These are phyloP conservation scores for Fregetta grallaria DNA, from an alignment of 2,113 vertebrate genomes.

Conservation along the genomic window DNA sequence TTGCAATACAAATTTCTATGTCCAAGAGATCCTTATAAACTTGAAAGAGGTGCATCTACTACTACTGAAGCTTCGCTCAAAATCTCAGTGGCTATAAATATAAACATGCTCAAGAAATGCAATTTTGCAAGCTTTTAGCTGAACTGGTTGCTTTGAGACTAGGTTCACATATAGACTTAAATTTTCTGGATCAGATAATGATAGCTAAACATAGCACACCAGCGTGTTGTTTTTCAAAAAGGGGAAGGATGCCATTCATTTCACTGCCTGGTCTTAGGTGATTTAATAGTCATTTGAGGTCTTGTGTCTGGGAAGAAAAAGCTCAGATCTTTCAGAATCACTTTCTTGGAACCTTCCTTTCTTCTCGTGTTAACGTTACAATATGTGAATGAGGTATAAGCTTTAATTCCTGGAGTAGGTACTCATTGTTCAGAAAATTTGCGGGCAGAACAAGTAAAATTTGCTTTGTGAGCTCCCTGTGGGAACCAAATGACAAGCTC, in stretches of 20 bases:
- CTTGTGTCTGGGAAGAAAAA: slow-evolving; percentile 15
- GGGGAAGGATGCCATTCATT: background rate
- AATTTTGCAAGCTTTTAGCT: slow-evolving; percentile 10
- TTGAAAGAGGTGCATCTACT: too few species aligned
- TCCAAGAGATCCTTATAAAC: too few species aligned
- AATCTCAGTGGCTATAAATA: background rate
- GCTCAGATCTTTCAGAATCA: slow-evolving; percentile 25
- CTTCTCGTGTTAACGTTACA: background rate
- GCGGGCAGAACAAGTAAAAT: slow-evolving; percentile 36
- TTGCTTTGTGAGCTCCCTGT: slow-evolving; percentile 52
- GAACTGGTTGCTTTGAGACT: slow-evolving; percentile 10
- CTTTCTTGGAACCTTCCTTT: slow-evolving; percentile 8
- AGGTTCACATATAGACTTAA: background rate
- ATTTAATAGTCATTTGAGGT: slow-evolving; percentile 1
- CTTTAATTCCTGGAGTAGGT: slow-evolving; percentile 39
- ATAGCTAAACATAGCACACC: background rate
- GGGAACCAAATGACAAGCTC: slow-evolving; percentile 24
- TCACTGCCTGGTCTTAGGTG: background rate
- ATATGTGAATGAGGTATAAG: slow-evolving; percentile 25
- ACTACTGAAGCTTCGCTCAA: too few species aligned
- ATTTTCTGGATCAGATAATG: background rate
- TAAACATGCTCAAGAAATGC: background rate
- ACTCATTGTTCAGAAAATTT: slow-evolving; percentile 58
- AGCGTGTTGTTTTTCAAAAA: background rate
- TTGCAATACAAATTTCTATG: too few species aligned